A percentile compares a stretch with the other conserved stretches of the same genome.
phyloP scores from a whole-genome alignment of 2,888 invertebrate species.

The Dilophus febrilis region DNA sequence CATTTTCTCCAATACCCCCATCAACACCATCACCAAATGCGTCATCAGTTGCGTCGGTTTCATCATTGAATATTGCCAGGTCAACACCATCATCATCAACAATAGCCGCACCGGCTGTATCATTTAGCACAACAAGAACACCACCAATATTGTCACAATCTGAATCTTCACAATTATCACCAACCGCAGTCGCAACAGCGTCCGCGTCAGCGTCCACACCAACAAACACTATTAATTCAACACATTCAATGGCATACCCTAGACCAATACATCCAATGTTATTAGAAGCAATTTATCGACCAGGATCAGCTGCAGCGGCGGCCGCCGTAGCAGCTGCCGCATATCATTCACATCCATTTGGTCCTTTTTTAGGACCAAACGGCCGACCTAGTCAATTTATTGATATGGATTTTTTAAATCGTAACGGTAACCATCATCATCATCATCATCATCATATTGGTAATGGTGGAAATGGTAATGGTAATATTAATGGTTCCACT shows the following conservation, averaged over 20 bases:
- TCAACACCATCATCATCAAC: slow-evolving; percentile 1
- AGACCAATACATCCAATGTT: slow-evolving; percentile 67
- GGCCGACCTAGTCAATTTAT: slow-evolving; percentile 36
- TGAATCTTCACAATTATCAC: too few species aligned
- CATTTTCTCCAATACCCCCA: slow-evolving; percentile 25
- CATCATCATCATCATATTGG: too few species aligned
- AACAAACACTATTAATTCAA: too few species aligned
- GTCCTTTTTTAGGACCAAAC: slow-evolving; percentile 51
- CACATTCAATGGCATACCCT: slow-evolving; percentile 48
- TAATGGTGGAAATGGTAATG: too few species aligned
- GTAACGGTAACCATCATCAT: too few species aligned
- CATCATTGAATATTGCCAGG: too few species aligned
- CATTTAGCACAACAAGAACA: too few species aligned
- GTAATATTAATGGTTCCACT: too few species aligned
- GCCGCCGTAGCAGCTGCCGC: slow-evolving; percentile 32
- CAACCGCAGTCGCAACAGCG: slow-evolving; percentile 1
- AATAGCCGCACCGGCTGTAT: too few species aligned
- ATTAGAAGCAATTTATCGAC: slow-evolving; percentile 54
- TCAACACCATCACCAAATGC: slow-evolving; percentile 27
- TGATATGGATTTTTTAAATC: slow-evolving; percentile 37
- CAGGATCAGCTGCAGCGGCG: slow-evolving; percentile 27
- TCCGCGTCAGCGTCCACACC: too few species aligned
- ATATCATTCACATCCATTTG: slow-evolving; percentile 37
- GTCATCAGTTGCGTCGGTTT: slow-evolving; percentile 13
- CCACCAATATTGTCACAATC: too few species aligned